Conservation (phyloP, 2,888 invertebrate genomes). For the Caenorhabditis becei region DNA sequence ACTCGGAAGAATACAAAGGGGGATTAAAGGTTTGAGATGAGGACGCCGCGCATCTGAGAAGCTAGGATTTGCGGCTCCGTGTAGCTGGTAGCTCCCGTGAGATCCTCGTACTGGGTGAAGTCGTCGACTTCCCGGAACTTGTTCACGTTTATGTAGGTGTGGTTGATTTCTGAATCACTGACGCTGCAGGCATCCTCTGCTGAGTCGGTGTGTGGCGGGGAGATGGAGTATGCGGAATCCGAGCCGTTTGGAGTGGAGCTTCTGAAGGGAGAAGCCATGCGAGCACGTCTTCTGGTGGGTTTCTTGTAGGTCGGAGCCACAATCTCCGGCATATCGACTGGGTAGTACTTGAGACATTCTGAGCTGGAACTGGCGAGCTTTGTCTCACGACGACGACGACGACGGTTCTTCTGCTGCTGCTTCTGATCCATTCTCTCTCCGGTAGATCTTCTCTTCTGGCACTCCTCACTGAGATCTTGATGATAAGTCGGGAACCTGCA, state of each 20-base stretch:
- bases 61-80: conserved; percentile 44
- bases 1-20: neutral
- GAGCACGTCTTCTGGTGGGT: conserved; percentile 38
- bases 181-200: conserved; percentile 55
- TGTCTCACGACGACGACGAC: conserved; percentile 45
- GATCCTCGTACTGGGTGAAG: conserved; percentile 70
- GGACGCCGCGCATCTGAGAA: conserved; percentile 51
- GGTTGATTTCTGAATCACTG: conserved; percentile 65
- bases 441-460: conserved; percentile 21
- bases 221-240: conserved; percentile 72
- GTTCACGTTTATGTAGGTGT: conserved; percentile 71
- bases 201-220: conserved; percentile 71
- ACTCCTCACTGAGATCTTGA: conserved; percentile 49
- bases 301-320: conserved; percentile 26
- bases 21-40: conserved; percentile 62
- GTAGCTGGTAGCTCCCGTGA: conserved; percentile 42
- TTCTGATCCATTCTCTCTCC: no score
- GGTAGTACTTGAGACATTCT: conserved; percentile 75
- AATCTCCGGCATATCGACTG: conserved; percentile 72
- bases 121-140: conserved; percentile 41
- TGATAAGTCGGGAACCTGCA: conserved; percentile 61
- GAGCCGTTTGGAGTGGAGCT: conserved; percentile 70
- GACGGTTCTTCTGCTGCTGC: conserved; percentile 19
- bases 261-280: conserved; percentile 47
- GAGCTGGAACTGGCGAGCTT: conserved; percentile 60